Evolutionary conservation across 92 coral and sea anemone genomes (phyloP), one percentile per base, ranked within the genome.

Genomic region (Epizoanthus illoricatus): DNA sequence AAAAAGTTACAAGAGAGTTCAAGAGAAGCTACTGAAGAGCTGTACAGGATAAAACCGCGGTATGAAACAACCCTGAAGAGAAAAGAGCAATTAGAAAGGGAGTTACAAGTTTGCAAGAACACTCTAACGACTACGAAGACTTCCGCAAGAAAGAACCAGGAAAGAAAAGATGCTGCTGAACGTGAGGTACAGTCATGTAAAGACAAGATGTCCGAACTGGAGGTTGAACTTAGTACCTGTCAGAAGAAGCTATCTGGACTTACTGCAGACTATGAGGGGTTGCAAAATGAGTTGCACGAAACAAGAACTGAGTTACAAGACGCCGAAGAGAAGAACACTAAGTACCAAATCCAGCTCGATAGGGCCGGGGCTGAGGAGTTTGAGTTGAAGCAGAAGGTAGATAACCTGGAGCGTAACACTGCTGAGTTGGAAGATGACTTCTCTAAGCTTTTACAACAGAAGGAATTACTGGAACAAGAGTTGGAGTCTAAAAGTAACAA

Each of bases 21-120:
- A 61, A 85, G 94, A 15, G 86, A 87, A 23, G 90, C 87, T 39
- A 92, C 86, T 36, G 97, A 95, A 56, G 98, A 95, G 43, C 81
- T 93, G 4, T 86, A 74, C 8, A 81, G 86, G 81, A 75, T 95
- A 78, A 94, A 89, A 54, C 97, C 97, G 59, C 68, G 92, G 20
- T 86, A 84, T 86, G 97, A 93, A 56, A 89, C 90, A 13, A 85
- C 90, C 3, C 89, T 86, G 75, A 81, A 86, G 61, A 95, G 86
- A 84, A 95, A 89, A 79, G 98, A 93, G 5, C 95, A 93, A 62
- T 71, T 95, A 36, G 98, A 95, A 43, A 76, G 73, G 16, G 95
- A 95, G 28, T 79, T 95, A 5, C 93, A 89, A 41, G 62, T 63
- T 65, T 79, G 86, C 83, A 94, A 92, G 19, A 95, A 84, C 81